phyloP scores from a whole-genome alignment of 2,113 vertebrate species.

The Salvelinus namaycush region DNA sequence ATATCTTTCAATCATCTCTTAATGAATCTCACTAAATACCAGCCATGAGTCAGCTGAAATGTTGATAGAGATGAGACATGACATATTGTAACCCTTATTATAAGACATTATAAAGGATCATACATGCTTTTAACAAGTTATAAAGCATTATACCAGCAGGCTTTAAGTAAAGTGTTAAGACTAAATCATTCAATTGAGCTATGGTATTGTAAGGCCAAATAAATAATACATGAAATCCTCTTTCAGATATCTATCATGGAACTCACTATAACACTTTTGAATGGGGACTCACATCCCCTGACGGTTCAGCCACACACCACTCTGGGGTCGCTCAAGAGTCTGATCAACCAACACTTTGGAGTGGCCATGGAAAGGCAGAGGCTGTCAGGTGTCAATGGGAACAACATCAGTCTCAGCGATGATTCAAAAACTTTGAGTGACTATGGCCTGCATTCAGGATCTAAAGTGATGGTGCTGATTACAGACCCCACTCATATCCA shows the following conservation, averaged over 20 bases:
- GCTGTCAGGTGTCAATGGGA: conserved; percentile 28
- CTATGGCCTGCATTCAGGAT: conserved; percentile 31
- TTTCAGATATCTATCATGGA: conserved; percentile 13
- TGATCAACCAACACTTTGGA: background rate
- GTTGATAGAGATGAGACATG: no score
- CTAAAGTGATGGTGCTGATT: conserved; percentile 29
- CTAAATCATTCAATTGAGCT: no score
- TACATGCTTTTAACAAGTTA: no score
- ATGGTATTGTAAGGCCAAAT: no score
- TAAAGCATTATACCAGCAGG: no score
- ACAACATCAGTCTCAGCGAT: conserved; percentile 15
- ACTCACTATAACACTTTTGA: conserved; percentile 12
- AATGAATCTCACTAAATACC: no score
- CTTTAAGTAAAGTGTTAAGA: no score
- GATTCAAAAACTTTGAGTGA: conserved; percentile 16
- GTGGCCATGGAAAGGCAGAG: background rate
- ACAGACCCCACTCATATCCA: conserved; percentile 14
- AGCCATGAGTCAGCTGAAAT: no score
- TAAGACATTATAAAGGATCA: no score
- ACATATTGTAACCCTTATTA: no score
- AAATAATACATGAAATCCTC: no score
- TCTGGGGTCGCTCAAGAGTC: conserved; percentile 13
- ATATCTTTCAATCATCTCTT: no score
- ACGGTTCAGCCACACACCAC: conserved; percentile 56
- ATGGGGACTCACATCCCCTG: background rate